Base-by-base conservation (phyloP, 2,888 invertebrate genomes). In the Tuta absoluta region DNA sequence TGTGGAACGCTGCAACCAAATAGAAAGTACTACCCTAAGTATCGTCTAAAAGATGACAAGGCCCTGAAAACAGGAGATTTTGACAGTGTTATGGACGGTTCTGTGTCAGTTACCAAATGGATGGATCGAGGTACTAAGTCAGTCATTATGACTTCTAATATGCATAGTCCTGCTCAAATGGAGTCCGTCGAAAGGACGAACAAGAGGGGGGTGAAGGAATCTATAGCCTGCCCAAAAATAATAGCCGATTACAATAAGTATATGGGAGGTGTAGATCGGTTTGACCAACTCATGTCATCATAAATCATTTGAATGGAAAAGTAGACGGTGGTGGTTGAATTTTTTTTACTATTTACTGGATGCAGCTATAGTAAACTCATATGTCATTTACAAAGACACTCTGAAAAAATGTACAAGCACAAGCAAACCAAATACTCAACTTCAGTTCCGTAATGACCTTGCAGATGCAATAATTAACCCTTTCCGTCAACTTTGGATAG, bases 81-180 rank as follows among this genome's bases (percentile, higher is more conserved):
- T 58, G 57, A 58, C 19, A 58, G 57, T 37, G 37, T 33, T 3
- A 58, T 58, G 57, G 57, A 58, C n/a, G 56, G 56, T 8, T 23
- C 23, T 28, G 56, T 56, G 11, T 21, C 56, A 14, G 49, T 53
- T 2, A 23, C 53, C 2, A 53, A 53, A 23, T 53, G 53, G 53
- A 23, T 12, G 3, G 53, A 53, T 23, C n/a, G 53, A 8, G 53
- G 53, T 4, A 53, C n/a, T 1, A 53, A 53, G 21, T 53, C 19
- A 7, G 53, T 53, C 7, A 7, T 53, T 12, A 53, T 23, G 12
- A 12, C 53, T 23, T 53, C 53, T 12, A 53, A 53, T 12, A 53
- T 53, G 53, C 53, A 53, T 24, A 23, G 5, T 11, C 53, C 53
- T 21, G 53, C 53, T 12, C 2, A n/a, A 14, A 53, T 53, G 14